Conservation (phyloP, 1,140 invertebrate genomes). For the Saccostrea echinata region DNA sequence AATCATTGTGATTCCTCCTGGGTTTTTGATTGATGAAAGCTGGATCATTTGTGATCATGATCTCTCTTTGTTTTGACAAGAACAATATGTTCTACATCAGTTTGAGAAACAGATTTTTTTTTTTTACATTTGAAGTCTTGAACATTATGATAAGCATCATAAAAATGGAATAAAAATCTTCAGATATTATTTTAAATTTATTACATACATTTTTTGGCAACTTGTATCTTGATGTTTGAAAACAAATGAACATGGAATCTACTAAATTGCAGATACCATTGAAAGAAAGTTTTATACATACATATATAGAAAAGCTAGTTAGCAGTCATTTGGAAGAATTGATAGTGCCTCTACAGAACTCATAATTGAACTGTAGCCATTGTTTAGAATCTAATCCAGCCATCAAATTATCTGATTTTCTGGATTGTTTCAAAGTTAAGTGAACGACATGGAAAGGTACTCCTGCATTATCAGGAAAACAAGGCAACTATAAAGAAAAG, state of each 20-base stretch:
- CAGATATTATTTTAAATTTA: neutral
- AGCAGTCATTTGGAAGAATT: conserved; percentile 15
- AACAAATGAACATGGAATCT: neutral
- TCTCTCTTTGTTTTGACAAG: conserved; percentile 34
- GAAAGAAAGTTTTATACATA: neutral
- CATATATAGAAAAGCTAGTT: neutral
- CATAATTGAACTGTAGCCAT: conserved; percentile 30
- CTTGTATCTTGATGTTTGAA: neutral
- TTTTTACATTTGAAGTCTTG: neutral
- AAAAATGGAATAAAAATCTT: neutral
- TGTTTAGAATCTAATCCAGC: conserved; percentile 42
- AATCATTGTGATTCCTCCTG: neutral
- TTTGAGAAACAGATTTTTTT: neutral
- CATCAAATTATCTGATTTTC: conserved; percentile 43
- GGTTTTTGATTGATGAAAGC: neutral
- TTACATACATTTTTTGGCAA: neutral
- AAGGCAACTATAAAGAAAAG: conserved; percentile 17
- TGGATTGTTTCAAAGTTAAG: conserved; percentile 45
- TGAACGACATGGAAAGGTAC: conserved; percentile 36
- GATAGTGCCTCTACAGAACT: neutral
- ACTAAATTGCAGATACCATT: neutral
- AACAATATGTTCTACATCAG: conserved; percentile 35
- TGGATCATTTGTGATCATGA: conserved; percentile 9
- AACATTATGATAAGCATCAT: neutral
- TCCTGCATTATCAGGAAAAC: conserved; percentile 24